These are phyloP conservation scores for Coreius guichenoti DNA, from an alignment of 2,797 vertebrate species.

Conservation along the genomic window DNA sequence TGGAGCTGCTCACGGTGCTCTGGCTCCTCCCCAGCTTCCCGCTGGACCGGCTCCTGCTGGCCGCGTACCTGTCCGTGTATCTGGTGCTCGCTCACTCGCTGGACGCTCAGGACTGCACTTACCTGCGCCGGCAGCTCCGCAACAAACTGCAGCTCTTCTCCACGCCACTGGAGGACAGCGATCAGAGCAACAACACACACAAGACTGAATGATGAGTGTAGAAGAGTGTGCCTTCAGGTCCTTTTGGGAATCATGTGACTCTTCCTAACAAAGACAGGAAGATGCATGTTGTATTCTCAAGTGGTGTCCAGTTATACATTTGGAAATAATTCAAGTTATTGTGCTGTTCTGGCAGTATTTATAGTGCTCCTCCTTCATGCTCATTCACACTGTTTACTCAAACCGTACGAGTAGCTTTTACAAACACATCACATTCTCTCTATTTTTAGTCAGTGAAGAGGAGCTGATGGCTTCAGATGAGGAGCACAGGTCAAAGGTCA, in stretches of 20 bases:
- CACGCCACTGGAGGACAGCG: constrained; percentile 56
- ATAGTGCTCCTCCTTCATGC: not conserved
- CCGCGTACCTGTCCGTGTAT: constrained; percentile 82
- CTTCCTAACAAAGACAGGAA: no score
- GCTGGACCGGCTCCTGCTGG: constrained; percentile 86
- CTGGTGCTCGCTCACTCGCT: constrained; percentile 85
- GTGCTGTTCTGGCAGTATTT: not conserved
- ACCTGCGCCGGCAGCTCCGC: constrained; percentile 82
- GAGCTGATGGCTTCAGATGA: not conserved
- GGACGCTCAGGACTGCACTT: constrained; percentile 86
- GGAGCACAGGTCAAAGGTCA: constrained; percentile 19
- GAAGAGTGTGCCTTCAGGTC: no score
- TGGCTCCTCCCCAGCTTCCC: constrained; percentile 88
- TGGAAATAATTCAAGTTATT: not conserved
- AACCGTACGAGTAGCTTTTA: not conserved
- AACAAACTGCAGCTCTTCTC: constrained; percentile 82
- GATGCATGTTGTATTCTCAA: not conserved
- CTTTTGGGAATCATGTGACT: no score
- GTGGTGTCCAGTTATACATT: no score
- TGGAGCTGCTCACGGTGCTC: constrained; percentile 86
- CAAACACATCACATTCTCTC: not conserved
- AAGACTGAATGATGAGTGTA: constrained; percentile 59
- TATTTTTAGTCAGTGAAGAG: not conserved
- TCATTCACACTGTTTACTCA: no score
- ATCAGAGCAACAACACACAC: constrained; percentile 18